Evolutionary conservation across 2,797 vertebrate genomes (phyloP), one percentile per base, ranked within the genome.

Genomic region (Coendou prehensilis): DNA sequence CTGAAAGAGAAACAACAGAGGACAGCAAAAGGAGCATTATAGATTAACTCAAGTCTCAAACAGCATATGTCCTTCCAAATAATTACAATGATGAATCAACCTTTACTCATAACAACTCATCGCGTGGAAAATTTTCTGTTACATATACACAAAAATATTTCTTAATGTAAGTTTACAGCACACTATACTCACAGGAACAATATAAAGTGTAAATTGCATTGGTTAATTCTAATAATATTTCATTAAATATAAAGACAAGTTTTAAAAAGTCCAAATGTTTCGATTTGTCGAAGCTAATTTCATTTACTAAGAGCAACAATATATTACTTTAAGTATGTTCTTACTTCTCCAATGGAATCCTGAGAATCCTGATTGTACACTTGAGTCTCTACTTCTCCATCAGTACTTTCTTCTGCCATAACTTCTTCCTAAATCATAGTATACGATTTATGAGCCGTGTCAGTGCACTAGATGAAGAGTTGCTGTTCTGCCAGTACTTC

Each of bases 311-410:
- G 87, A 45, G 22, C 67, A 86, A 85, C 7, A n/a, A 86, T 61
- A 20, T 52, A 75, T 75, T 91, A 87, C 15, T 75, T 95, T 73
- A 71, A 23, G 57, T 95, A 79, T 76, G 64, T 96, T 41, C 98
- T 97, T 97, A 99, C 99, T 98, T 99, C 99, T 97, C 98, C 99
- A 97, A 99, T 98, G 7, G 98, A 98, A 95, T 99, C 99, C 83
- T 99, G 99, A 33, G 98, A 99, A 28, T 99, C 99, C 93, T 99
- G 99, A 96, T 98, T 99, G 96, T 99, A 99, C 11, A 98, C 98
- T 22, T 99, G 99, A 84, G 99, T 97, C 94, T 99, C 99, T 9
- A 99, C 98, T 79, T 99, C 99, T 37, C 99, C 99, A 92, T 99
- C 99, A 71, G 99, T 99, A 89, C 99, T 99, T 96, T 99, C 99